Base-by-base conservation (phyloP, 1,140 invertebrate species). In the Solenopsis invicta region DNA sequence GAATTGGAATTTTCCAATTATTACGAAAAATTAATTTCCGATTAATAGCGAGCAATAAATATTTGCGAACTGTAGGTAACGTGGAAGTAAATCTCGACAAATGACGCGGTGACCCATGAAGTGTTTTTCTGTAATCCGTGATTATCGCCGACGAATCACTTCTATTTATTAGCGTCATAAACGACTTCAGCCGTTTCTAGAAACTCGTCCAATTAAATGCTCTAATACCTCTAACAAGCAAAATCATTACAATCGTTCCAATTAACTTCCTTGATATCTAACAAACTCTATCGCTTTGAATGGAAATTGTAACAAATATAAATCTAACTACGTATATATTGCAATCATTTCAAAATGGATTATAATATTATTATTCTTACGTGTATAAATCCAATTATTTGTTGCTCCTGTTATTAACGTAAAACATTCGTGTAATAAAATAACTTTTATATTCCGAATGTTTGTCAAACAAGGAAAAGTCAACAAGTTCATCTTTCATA, bases 201-300 rank as follows among this genome's bases (percentile, higher is more conserved):
- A 45, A 84, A 84, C 69, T 84, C 54, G 80, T 84, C 69, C 80
- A 84, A 84, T 84, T 84, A 84, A 82, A 84, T 61, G 41, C 56
- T 34, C 69, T 75, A 84, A 84, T 72, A 84, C 80, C 80, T 84
- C 69, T 84, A 84, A 84, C 80, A 84, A 84, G 80, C 80, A 61
- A 74, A 84, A 84, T 74, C 80, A 75, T 84, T 75, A 48, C 54
- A 84, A 84, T 75, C 54, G 41, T 75, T 75, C 41, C 54, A 84
- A 84, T 84, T 84, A 84, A 75, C 12, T 84, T 34, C 5, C 80
- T 61, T 75, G 69, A 84, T 82, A 61, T 74, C 69, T 62, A 62
- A 21, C 80, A 29, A 84, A 45, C 41, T 62, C 29, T 16, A 37
- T 54, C 24, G 45, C 67, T 74, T 64, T 21, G 8, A 8, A 1